Conservation (phyloP, 2,797 vertebrate species). For the Halcyon badia region DNA sequence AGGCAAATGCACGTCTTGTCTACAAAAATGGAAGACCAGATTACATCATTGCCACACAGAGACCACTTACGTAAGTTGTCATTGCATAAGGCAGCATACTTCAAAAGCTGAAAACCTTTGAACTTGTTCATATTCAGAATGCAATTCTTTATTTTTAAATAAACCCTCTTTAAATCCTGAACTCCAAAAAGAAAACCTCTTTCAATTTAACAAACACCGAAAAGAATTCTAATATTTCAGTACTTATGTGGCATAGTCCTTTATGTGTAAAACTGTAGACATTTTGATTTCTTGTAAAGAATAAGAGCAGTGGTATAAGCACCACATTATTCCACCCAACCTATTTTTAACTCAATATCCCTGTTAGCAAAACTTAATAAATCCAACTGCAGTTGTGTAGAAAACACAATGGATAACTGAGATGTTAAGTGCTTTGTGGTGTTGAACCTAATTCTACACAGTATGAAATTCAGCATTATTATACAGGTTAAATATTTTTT, state of each 20-base stretch:
- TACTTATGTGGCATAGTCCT: background rate
- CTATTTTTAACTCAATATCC: background rate
- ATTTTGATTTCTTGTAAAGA: background rate
- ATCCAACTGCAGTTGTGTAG: background rate
- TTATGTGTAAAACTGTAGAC: background rate
- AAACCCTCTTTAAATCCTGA: background rate
- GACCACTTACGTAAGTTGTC: slow-evolving; percentile 84
- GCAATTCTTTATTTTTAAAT: background rate
- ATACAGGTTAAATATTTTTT: background rate
- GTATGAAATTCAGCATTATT: background rate
- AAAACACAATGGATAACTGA: background rate
- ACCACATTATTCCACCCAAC: background rate
- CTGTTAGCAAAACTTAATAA: background rate
- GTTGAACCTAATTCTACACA: background rate
- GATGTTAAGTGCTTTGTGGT: background rate
- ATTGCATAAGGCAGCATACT: background rate
- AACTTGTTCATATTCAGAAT: background rate
- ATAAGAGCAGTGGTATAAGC: background rate
- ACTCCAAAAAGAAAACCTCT: background rate
- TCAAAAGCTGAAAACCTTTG: background rate
- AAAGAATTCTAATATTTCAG: background rate
- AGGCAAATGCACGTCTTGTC: slow-evolving; percentile 86
- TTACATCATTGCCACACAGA: slow-evolving; percentile 86
- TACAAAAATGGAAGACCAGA: slow-evolving; percentile 88
- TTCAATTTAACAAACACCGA: background rate